Evolutionary conservation across 2,797 vertebrate genomes (phyloP), one percentile per base, ranked within the genome.

Genomic region (Chloroceryle inda): DNA sequence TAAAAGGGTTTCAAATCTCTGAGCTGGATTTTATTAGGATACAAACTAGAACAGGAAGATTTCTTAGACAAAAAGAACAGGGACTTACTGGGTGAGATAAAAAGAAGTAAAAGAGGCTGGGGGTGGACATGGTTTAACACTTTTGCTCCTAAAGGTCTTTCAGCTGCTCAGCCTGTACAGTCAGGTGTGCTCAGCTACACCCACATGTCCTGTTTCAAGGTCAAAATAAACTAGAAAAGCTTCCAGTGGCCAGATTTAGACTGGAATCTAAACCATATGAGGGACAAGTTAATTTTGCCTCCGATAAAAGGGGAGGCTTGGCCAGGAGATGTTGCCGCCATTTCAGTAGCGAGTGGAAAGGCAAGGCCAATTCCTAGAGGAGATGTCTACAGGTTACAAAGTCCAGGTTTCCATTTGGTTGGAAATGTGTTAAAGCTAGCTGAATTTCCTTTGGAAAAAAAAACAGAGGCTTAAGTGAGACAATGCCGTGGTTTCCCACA

Each of bases 251-350:
- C 61, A 64, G 38, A 84, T 88, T 91, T 89, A 94, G 73, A 69
- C 45, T 81, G 73, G 87, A 96, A 94, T 94, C 55, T 55, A 47
- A 83, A 83, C 89, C 82, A 59, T 79, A 93, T 15, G 38, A 72
- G 68, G 53, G 76, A 79, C 21, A 74, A 87, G 89, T 85, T 93
- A 82, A 94, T 69, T 94, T 68, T 89, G 80, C 77, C 22, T 49
- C 79, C 83, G 68, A 89, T 93, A 88, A 95, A 95, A 81, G 18
- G 11, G 20, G 37, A 77, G 40, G 47, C 10, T 45, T 84, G 79
- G 77, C 73, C 85, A 76, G 73, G 35, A 84, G 66, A n/a, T 84
- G 87, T 83, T 94, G 37, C 50, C 58, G n/a, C 40, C 2, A 1
- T 75, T 89, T 85, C 85, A 72, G 78, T 7, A 59, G 20, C 33